Evolutionary conservation across 2,888 invertebrate genomes (phyloP), one percentile per base, ranked within the genome.

Genomic region (Caenorhabditis imperialis): DNA sequence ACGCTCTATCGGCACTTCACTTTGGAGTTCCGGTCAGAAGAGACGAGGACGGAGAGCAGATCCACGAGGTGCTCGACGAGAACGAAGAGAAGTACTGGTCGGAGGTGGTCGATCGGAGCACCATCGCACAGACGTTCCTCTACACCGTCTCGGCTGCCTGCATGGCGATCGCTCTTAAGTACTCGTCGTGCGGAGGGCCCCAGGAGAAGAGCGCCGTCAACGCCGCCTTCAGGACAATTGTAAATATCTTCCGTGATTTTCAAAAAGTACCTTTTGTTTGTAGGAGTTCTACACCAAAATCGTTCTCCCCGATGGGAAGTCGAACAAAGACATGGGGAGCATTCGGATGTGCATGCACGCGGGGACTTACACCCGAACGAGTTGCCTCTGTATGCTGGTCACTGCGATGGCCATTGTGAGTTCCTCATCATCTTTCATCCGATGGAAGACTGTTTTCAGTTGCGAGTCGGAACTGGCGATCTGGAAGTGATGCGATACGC

Each of bases 71-170:
- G 10, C 35, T 67, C 22, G 22, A 45, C n/a, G 51, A 54, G n/a
- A 44, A 57, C 4, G 75, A 81, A 8, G 76, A 82, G 27, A 22
- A 40, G 12, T 82, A 77, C 65, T 84, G 82, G 82, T 57, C 65
- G 8, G 67, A 69, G 4, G 53, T 80, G 23, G 71, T 83, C 14
- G 84, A 84, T 60, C 51, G 73, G 30, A 69, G 77, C 33, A 80
- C 81, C 0, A 61, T 84, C 22, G 73, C 82, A 1, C 82, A 85
- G 91, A 96, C 96, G 0, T 98, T 95, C 90, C 95, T 96, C 89
- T 96, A 97, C 89, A 94, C 97, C 77, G 91, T 96, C 70, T 93
- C 95, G 0, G 99, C 98, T 18, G 95, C 94, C 1, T 95, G 96
- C 83, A 93, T 98, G 91, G 94, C 94, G 7, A 90, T 99, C 82